These are phyloP conservation scores for Steromphala cineraria DNA, from an alignment of 2,888 invertebrate genomes.

Conservation along the genomic window DNA sequence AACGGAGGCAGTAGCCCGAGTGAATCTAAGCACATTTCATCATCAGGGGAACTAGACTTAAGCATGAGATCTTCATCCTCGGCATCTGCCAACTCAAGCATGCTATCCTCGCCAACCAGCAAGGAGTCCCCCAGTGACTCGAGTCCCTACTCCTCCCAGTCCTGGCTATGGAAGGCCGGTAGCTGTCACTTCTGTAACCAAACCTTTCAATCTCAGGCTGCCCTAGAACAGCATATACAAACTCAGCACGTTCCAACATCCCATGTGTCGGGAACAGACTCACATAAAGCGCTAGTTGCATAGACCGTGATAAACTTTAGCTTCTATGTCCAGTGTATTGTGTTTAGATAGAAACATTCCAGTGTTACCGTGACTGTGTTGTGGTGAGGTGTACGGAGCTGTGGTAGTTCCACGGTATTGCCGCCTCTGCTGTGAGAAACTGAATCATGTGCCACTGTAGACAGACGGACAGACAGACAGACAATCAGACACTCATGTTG, in stretches of 20 bases:
- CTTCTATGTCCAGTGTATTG: neutral
- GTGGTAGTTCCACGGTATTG: neutral
- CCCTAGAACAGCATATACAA: constrained; percentile 96
- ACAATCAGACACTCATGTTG: neutral
- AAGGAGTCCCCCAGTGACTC: constrained; percentile 48
- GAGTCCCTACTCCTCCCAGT: constrained; percentile 43
- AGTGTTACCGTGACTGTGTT: constrained; percentile 15
- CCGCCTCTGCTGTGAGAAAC: neutral
- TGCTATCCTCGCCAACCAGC: constrained; percentile 45
- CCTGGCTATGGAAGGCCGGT: constrained; percentile 74
- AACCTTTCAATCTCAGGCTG: constrained; percentile 95
- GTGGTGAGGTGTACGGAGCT: constrained; percentile 4
- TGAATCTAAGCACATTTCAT: constrained; percentile 35
- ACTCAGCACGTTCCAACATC: constrained; percentile 80
- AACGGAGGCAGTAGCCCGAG: constrained; percentile 30
- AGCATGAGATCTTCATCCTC: constrained; percentile 62
- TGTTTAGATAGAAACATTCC: constrained; percentile 19
- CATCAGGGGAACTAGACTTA: constrained; percentile 66
- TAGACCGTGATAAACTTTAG: constrained; percentile 1
- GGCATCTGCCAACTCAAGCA: constrained; percentile 39
- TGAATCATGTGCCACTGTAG: constrained; percentile 3
- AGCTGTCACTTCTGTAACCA: constrained; percentile 87
- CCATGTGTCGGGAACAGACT: constrained; percentile 25
- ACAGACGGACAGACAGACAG: neutral
- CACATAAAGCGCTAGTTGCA: constrained; percentile 23